Base-by-base conservation (phyloP, 2,797 vertebrate genomes). In the Alcedo quadribrachys region DNA sequence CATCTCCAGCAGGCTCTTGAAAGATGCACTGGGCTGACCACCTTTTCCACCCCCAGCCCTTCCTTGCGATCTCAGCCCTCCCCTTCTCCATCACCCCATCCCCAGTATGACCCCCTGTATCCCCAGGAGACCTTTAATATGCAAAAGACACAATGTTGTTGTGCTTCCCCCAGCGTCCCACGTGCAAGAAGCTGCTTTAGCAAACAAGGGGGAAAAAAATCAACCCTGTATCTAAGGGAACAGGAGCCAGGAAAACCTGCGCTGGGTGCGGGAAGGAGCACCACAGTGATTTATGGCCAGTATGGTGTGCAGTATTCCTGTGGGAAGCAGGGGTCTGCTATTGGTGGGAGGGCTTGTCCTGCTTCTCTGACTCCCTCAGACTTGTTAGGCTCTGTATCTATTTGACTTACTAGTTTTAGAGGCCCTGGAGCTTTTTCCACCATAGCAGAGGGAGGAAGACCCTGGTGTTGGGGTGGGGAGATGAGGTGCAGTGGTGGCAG, bases 161-260 rank as follows among this genome's bases (percentile, higher is more conserved):
- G 4, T 0, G 17, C 24, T 68, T 81, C 33, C 19, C 16, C 11
- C 28, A 6, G 37, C 0, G 0, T 87, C 53, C 42, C 0, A 3
- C 2, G 1, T 42, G 65, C 80, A 76, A 22, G 43, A 83, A 86
- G 35, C 53, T 70, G 68, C 54, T 87, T 74, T 57, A 54, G 42
- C 62, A 58, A 89, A 65, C 50, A 46, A 68, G 81, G 32, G 35
- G 14, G 24, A 48, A 15, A 37, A 61, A 54, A 61, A 51, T 30
- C 76, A 75, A 6, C 37, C 35, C 12, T 46, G 80, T 87, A 75
- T 87, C 85, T 87, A 87, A 85, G 76, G 89, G 85, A 95, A 78
- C 35, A 0, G 76, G 58, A 80, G 65, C 50, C 0, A 0, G 50
- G 79, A 87, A 75, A 69, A 85, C 33, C 66, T 79, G 60, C 1